phyloP scores from a whole-genome alignment of 2,113 vertebrate species.

The Oreotragus oreotragus region DNA sequence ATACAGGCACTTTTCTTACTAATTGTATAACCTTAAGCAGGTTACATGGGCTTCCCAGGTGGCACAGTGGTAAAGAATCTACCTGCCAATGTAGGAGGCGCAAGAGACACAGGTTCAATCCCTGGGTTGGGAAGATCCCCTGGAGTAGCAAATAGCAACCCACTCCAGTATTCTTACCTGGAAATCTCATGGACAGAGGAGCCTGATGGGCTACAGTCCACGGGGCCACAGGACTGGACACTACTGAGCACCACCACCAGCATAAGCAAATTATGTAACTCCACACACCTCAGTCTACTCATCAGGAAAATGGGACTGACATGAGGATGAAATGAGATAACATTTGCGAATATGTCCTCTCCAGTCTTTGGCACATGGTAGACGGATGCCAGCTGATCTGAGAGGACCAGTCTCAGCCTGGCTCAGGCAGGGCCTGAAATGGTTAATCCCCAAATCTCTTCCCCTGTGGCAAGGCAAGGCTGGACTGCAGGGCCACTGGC shows the following conservation, averaged over 20 bases:
- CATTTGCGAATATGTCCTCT: neutral
- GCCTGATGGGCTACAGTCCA: neutral
- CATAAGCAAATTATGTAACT: neutral
- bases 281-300: neutral
- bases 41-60: neutral
- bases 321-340: neutral
- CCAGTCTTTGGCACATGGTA: accelerated
- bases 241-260: neutral
- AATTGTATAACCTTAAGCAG: neutral
- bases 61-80: neutral
- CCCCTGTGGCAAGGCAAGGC: neutral
- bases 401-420: neutral
- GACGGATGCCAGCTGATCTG: neutral
- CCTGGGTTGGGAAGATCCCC: neutral
- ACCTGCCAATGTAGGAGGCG: neutral
- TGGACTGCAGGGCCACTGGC: neutral
- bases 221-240: neutral
- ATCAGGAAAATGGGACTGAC: neutral
- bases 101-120: neutral
- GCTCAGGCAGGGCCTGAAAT: neutral
- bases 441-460: neutral
- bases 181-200: neutral
- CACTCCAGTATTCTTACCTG: neutral
- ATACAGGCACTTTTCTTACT: neutral
- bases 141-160: neutral